Percentiles rank a stretch among this genome's conserved stretches.
Evolutionary conservation across 2,888 invertebrate genomes (phyloP).

Genomic region (Rhingia campestris): DNA sequence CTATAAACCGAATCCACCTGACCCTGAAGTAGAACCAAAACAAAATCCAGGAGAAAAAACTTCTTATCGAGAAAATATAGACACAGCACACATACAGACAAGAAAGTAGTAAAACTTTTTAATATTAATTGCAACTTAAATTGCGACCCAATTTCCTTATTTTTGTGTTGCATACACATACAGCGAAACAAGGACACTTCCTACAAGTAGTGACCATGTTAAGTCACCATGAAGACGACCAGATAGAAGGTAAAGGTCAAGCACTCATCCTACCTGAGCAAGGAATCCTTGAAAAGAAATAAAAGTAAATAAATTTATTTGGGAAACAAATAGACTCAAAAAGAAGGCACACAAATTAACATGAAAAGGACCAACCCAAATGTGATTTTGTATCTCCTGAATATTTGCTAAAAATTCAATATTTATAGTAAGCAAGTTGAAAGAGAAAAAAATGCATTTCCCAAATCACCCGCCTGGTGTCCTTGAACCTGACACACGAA

Average conservation of each 20-base stretch:
- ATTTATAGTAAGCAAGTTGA: too few relatives aligned
- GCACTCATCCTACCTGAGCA: slow-evolving; percentile 35
- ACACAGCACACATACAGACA: neutral
- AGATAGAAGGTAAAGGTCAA: slow-evolving; percentile 35
- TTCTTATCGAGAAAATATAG: neutral
- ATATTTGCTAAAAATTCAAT: neutral
- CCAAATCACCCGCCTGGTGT: neutral
- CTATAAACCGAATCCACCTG: slow-evolving; percentile 13
- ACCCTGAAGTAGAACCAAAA: slow-evolving; percentile 7
- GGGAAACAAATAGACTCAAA: neutral
- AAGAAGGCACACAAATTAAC: neutral
- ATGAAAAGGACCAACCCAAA: neutral
- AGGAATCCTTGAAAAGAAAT: slow-evolving; percentile 21
- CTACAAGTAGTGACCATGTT: slow-evolving; percentile 10
- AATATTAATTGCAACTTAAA: slow-evolving; percentile 72
- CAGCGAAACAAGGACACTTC: slow-evolving; percentile 36
- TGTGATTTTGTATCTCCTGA: neutral
- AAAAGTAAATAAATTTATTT: slow-evolving; percentile 30
- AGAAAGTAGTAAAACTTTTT: slow-evolving; percentile 35
- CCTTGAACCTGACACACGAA: slow-evolving; percentile 48
- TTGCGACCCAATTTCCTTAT: slow-evolving; percentile 40
- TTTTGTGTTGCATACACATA: neutral
- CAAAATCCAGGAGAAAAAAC: neutral
- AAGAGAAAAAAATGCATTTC: neutral
- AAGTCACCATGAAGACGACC: neutral